A percentile compares a stretch with the other conserved stretches of the same genome.
phyloP scores from a whole-genome alignment of 2,113 vertebrate species.

The Tragelaphus strepsiceros region DNA sequence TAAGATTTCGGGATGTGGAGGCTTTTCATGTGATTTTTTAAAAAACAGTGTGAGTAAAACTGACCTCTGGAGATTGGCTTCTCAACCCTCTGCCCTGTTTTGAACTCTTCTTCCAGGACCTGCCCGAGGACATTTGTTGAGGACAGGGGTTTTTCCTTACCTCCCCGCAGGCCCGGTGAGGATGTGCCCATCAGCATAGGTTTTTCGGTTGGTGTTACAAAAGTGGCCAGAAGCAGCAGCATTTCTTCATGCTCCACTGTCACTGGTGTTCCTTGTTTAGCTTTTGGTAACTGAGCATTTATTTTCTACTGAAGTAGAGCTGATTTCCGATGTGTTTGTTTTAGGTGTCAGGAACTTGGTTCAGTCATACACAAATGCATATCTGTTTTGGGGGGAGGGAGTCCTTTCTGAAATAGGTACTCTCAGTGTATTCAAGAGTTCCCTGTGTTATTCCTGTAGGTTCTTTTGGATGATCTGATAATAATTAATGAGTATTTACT shows the following conservation, averaged over 20 bases:
- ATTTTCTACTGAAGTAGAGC: not conserved
- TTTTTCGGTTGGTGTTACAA: not conserved
- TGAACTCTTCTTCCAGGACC: not conserved
- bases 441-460: not conserved
- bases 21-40: not conserved
- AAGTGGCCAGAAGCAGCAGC: rapidly evolving
- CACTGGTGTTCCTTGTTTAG: not conserved
- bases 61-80: not conserved
- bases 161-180: not conserved
- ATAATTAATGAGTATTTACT: not conserved
- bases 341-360: not conserved
- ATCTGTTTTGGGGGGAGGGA: not conserved
- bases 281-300: not conserved
- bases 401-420: not conserved
- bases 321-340: not conserved
- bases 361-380: not conserved
- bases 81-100: not conserved
- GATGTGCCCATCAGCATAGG: rapidly evolving
- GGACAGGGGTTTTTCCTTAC: not conserved
- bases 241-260: not conserved
- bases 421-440: not conserved
- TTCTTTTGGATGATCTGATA: not conserved
- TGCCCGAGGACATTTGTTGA: not conserved
- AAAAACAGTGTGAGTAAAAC: not conserved
- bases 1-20: not conserved